These are phyloP conservation scores for Rhagonycha lutea DNA, from an alignment of 2,888 invertebrate genomes.

Conservation along the genomic window DNA sequence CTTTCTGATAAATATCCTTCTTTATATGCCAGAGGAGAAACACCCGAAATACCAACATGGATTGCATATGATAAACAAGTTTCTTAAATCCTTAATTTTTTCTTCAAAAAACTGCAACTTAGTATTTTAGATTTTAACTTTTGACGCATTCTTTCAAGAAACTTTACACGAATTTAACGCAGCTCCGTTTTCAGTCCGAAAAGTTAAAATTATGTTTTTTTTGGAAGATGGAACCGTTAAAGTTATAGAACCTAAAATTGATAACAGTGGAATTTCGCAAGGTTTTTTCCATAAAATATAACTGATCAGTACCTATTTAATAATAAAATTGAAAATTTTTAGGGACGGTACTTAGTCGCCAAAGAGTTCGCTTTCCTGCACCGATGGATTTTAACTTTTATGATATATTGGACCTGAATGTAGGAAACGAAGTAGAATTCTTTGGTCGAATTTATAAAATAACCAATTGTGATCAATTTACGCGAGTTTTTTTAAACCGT, in stretches of 20 bases:
- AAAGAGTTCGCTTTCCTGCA: slow-evolving; percentile 76
- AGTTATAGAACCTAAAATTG: slow-evolving; percentile 78
- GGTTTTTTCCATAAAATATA: slow-evolving; percentile 55
- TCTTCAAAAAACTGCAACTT: neutral
- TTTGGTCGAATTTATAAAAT: slow-evolving; percentile 83
- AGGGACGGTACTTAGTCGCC: slow-evolving; percentile 82
- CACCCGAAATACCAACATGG: slow-evolving; percentile 80
- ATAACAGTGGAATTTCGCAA: slow-evolving; percentile 85
- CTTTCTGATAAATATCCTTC: slow-evolving; percentile 66
- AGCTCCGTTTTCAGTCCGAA: slow-evolving; percentile 72
- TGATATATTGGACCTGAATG: slow-evolving; percentile 85
- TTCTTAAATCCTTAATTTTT: slow-evolving; percentile 17
- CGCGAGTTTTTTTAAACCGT: slow-evolving; percentile 80
- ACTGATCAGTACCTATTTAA: neutral
- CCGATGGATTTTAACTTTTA: slow-evolving; percentile 77
- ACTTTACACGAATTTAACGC: slow-evolving; percentile 74
- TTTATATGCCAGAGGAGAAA: slow-evolving; percentile 75
- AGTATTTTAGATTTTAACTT: slow-evolving; percentile 67
- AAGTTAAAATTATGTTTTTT: slow-evolving; percentile 83
- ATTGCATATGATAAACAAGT: slow-evolving; percentile 87
- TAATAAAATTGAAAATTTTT: slow-evolving; percentile 30
- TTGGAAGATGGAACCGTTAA: slow-evolving; percentile 92
- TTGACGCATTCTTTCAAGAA: slow-evolving; percentile 81
- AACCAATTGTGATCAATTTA: slow-evolving; percentile 85
- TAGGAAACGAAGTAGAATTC: slow-evolving; percentile 78